Percentiles rank a stretch among this genome's conserved stretches.
Evolutionary conservation across 1,140 invertebrate genomes (phyloP).

Genomic region (Sogatella furcifera): DNA sequence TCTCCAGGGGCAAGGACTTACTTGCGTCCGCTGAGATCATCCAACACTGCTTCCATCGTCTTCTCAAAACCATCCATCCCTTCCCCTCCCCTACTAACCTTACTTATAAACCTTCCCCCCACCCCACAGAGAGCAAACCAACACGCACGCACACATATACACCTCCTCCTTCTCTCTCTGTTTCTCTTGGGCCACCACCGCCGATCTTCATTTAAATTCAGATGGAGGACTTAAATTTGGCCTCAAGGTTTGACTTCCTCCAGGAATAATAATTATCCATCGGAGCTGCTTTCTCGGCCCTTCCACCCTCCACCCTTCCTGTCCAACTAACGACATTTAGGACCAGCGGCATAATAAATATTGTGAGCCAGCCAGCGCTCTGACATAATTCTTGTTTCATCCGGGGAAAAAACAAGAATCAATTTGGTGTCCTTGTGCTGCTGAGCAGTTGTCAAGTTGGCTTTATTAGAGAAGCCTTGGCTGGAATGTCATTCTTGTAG

Average conservation of each 20-base stretch:
- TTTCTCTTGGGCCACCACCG: background rate
- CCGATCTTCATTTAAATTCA: conserved; percentile 9
- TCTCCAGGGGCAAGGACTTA: conserved; percentile 2
- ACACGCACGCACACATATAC: no score
- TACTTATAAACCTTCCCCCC: background rate
- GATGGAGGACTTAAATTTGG: conserved; percentile 4
- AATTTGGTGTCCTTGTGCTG: no score
- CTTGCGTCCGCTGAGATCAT: conserved; percentile 1
- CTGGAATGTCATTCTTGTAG: no score
- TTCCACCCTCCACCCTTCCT: background rate
- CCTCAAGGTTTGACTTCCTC: conserved; percentile 3
- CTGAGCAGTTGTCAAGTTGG: no score
- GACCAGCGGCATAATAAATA: no score
- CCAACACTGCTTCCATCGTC: background rate
- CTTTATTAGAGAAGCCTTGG: no score
- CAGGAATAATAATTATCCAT: conserved; percentile 3
- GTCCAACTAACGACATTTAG: background rate
- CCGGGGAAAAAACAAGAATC: no score
- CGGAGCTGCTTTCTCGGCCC: background rate
- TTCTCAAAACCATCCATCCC: no score
- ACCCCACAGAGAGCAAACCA: background rate
- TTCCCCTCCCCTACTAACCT: no score
- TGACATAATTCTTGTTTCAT: no score
- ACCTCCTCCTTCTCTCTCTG: no score
- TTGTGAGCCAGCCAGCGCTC: no score